Evolutionary conservation across 2,888 invertebrate genomes (phyloP), one percentile per base, ranked within the genome.

Genomic region (Malacosoma neustria): DNA sequence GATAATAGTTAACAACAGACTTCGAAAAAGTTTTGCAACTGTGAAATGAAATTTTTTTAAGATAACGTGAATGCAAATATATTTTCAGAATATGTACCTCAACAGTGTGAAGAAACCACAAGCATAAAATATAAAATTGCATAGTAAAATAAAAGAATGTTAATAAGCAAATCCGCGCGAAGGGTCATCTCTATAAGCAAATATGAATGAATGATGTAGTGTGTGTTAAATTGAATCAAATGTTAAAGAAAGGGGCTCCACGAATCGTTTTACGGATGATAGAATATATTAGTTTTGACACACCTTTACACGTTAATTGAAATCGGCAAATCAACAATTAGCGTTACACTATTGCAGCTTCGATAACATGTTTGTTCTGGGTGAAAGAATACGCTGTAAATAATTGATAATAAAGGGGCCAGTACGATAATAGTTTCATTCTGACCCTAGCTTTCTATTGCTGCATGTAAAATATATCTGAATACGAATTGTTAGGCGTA

Each of bases 331-430:
- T 61, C 48, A 54, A 42, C 60, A 56, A 66, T 62, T 49, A 53
- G 51, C 57, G 58, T 58, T 43, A 50, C 59, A 60, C 57, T 61
- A 56, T 56, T 50, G 49, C 56, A 60, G 46, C 57, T 49, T 51
- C 51, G 49, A 44, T 48, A 51, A 54, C 53, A 66, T 60, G 61
- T 60, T 45, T 54, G 56, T 61, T 59, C 51, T 58, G 54, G 51
- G 53, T 45, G 46, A 49, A 49, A 42, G 47, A 54, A 63, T 58
- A 51, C 54, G 41, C 58, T 68, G 69, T 63, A 62, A 55, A 71
- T 66, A 71, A 71, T 70, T 48, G 70, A 39, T 69, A 68, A 70
- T 67, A 40, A 56, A 53, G 48, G 51, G 22, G 6, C 22, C 6
- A 9, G 9, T 22, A 9, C 22, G 22, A 22, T 22, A 22, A 22